Percentiles rank a stretch among this genome's conserved stretches.
Evolutionary conservation across 2,113 vertebrate species (phyloP).

Genomic region (Hydrochoerus hydrochaeris): DNA sequence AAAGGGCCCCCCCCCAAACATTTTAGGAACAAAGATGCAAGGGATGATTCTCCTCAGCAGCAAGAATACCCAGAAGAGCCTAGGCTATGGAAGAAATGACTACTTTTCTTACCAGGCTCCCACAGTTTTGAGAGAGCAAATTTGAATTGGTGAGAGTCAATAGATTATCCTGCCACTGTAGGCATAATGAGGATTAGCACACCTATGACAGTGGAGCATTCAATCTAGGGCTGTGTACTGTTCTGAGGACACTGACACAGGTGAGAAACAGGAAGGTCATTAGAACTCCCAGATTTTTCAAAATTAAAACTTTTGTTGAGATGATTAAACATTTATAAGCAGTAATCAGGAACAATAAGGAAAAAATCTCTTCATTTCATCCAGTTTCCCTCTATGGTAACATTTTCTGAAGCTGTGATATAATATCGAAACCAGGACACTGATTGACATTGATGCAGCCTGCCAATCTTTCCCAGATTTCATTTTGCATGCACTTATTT

Average conservation of each 20-base stretch:
- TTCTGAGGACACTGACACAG: neutral
- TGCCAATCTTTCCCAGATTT: neutral
- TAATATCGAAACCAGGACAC: neutral
- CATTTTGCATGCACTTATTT: neutral
- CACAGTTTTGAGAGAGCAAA: conserved; percentile 62
- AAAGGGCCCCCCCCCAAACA: neutral
- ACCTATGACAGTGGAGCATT: neutral
- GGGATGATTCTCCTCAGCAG: neutral
- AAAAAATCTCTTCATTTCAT: neutral
- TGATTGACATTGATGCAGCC: neutral
- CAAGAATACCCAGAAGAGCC: conserved; percentile 42
- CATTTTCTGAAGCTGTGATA: neutral
- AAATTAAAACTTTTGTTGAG: conserved; percentile 12
- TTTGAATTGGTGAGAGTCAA: conserved; percentile 22
- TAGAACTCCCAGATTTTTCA: neutral
- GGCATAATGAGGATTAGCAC: conserved; percentile 30
- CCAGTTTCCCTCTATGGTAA: neutral
- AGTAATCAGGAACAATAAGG: conserved; percentile 2
- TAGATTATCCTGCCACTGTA: conserved; percentile 33
- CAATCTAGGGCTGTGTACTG: neutral
- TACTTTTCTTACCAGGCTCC: conserved; percentile 51
- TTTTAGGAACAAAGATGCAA: conserved; percentile 11
- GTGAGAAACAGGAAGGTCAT: neutral
- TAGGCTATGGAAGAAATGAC: conserved; percentile 36
- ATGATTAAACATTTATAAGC: neutral